Evolutionary conservation across 2,888 invertebrate species (phyloP).

Genomic region (Coremacera marginata): DNA sequence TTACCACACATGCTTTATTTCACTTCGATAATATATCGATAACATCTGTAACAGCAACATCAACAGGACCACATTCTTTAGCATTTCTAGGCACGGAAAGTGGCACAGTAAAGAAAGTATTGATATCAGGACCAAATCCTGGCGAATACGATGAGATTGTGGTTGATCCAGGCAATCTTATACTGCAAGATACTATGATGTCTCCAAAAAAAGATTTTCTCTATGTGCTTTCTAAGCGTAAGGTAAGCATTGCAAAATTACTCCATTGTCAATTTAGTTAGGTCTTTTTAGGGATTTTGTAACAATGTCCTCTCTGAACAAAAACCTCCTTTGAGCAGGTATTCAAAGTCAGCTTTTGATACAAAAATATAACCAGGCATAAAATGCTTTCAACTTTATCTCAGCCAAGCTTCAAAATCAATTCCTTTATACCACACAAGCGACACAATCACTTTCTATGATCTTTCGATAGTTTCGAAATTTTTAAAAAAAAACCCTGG

Average conservation of each 20-base stretch:
- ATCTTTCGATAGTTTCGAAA: too few relatives aligned
- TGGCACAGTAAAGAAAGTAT: slow-evolving; percentile 85
- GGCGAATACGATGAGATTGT: slow-evolving; percentile 88
- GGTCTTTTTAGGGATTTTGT: too few relatives aligned
- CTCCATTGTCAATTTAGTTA: too few relatives aligned
- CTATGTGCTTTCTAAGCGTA: slow-evolving; percentile 84
- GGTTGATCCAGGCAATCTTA: slow-evolving; percentile 83
- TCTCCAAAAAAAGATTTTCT: slow-evolving; percentile 87
- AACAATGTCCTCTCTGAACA: too few relatives aligned
- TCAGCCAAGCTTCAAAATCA: too few relatives aligned
- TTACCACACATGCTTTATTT: slow-evolving; percentile 81
- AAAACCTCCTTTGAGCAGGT: too few relatives aligned
- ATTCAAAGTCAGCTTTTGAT: too few relatives aligned
- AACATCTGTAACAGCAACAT: slow-evolving; percentile 87
- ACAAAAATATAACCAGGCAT: too few relatives aligned
- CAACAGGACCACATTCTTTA: slow-evolving; percentile 91
- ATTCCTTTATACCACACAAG: too few relatives aligned
- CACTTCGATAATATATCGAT: slow-evolving; percentile 85
- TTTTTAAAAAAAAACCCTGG: too few relatives aligned
- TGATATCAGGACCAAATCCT: slow-evolving; percentile 79
- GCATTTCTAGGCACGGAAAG: slow-evolving; percentile 92
- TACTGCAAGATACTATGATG: slow-evolving; percentile 89
- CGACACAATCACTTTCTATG: too few relatives aligned
- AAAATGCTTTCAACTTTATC: too few relatives aligned
- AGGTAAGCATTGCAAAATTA: slow-evolving; percentile 68